These are phyloP conservation scores for Tetrax tetrax DNA, from an alignment of 2,113 vertebrate genomes.

Conservation along the genomic window DNA sequence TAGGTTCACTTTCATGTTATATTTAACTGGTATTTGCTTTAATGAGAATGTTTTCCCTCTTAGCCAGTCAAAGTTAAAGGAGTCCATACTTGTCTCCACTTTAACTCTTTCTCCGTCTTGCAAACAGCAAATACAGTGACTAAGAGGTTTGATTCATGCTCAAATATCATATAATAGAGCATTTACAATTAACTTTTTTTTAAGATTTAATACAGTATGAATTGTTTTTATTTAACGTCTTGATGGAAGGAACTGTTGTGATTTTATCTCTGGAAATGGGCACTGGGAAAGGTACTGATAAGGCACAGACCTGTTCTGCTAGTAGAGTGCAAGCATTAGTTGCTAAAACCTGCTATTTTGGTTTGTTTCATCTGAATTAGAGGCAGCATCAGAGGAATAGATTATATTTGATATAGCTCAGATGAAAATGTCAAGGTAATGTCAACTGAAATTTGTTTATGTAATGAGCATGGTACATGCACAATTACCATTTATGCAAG, in stretches of 20 bases:
- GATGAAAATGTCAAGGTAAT: neutral
- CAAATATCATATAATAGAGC: neutral
- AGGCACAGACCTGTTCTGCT: neutral
- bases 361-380: neutral
- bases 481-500: neutral
- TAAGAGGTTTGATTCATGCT: neutral
- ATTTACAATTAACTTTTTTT: neutral
- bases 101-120: neutral
- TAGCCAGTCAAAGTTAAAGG: neutral
- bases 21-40: constrained; percentile 45
- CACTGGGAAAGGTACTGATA: neutral
- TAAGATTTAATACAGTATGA: neutral
- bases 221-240: neutral
- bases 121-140: neutral
- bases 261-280: neutral
- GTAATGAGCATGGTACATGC: neutral
- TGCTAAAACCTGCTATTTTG: neutral
- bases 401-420: neutral
- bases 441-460: neutral
- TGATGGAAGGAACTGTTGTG: neutral
- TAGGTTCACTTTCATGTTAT: constrained; percentile 47
- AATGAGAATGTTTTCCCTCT: neutral
- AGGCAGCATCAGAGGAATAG: neutral
- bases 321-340: rapidly evolving
- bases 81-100: neutral